These are phyloP conservation scores for Nephrotoma appendiculata DNA, from an alignment of 2,888 invertebrate species.

Conservation along the genomic window DNA sequence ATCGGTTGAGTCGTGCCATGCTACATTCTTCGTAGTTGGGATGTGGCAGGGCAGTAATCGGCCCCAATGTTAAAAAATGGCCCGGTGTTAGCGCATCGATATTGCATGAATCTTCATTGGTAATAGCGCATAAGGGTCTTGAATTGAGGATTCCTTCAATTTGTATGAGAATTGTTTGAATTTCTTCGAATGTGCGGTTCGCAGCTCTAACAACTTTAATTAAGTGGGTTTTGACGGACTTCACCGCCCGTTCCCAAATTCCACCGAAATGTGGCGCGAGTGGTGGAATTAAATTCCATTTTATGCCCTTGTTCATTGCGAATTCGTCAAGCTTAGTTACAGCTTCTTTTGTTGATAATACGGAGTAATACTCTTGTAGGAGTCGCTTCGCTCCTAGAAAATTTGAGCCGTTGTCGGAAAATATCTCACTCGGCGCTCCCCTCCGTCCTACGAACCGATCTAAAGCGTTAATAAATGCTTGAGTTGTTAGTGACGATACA, in stretches of 20 bases:
- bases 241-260: too few relatives aligned
- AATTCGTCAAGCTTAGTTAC: neutral
- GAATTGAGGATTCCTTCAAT: neutral
- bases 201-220: neutral
- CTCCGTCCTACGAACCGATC: too few relatives aligned
- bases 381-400: too few relatives aligned
- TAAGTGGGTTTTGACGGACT: neutral
- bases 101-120: neutral
- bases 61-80: neutral
- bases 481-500: neutral
- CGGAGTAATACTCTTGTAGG: too few relatives aligned
- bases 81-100: neutral
- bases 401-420: too few relatives aligned
- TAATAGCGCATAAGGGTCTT: neutral
- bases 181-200: neutral
- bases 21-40: neutral
- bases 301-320: neutral
- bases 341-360: neutral
- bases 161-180: neutral
- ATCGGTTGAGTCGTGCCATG: too few relatives aligned
- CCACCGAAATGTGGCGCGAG: neutral
- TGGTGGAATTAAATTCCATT: neutral
- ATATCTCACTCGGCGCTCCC: too few relatives aligned
- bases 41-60: neutral
- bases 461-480: too few relatives aligned